Evolutionary conservation across 2,113 vertebrate genomes (phyloP).

Genomic region (Stegastes partitus): DNA sequence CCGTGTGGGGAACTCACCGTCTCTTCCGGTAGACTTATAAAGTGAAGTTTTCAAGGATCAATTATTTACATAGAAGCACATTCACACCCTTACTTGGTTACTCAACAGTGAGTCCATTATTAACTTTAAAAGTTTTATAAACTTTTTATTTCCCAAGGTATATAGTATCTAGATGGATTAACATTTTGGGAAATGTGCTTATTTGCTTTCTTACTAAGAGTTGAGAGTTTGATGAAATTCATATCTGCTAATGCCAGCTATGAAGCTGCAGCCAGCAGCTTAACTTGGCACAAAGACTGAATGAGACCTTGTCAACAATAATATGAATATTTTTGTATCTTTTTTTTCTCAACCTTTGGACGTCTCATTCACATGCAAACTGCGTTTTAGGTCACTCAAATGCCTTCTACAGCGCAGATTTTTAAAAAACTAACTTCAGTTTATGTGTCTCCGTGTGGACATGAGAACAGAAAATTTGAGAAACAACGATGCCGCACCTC

Average conservation of each 20-base stretch:
- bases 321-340: too few species aligned
- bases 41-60: not conserved
- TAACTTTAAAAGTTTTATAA: not conserved
- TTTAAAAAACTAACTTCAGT: too few species aligned
- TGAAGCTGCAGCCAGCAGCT: not conserved
- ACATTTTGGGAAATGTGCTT: too few species aligned
- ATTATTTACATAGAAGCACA: not conserved
- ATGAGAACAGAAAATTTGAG: too few species aligned
- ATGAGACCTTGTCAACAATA: too few species aligned
- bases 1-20: conserved; percentile 9
- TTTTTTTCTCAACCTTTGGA: too few species aligned
- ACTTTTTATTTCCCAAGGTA: not conserved
- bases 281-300: conserved; percentile 18
- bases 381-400: too few species aligned
- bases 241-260: not conserved
- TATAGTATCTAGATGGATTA: not conserved
- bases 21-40: conserved; percentile 17
- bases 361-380: too few species aligned
- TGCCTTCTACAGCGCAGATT: too few species aligned
- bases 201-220: not conserved
- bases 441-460: too few species aligned
- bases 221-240: not conserved
- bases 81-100: not conserved
- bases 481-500: too few species aligned
- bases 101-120: not conserved